Percentiles rank a stretch among this genome's conserved stretches.
These are phyloP conservation scores for Caerostris extrusa DNA, from an alignment of 1,140 invertebrate species.

Conservation along the genomic window DNA sequence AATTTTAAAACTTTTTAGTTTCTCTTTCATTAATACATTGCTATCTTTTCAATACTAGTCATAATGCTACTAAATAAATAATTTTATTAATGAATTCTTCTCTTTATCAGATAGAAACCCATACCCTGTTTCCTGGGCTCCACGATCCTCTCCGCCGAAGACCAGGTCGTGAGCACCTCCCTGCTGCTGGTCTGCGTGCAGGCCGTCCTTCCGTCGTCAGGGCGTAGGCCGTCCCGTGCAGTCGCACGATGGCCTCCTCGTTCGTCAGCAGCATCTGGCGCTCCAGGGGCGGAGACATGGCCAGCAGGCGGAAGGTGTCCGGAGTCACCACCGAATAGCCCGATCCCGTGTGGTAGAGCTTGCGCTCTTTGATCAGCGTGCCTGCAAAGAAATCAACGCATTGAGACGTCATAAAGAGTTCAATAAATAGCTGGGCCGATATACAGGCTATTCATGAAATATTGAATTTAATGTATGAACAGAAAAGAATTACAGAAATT, in stretches of 20 bases:
- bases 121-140: constrained; percentile 48
- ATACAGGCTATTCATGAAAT: background rate
- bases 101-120: too few relatives aligned
- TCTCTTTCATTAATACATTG: too few relatives aligned
- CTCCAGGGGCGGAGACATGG: constrained; percentile 76
- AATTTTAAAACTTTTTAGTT: too few relatives aligned
- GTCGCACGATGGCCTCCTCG: constrained; percentile 90
- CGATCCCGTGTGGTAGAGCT: constrained; percentile 80
- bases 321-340: constrained; percentile 79
- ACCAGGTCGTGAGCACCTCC: constrained; percentile 66
- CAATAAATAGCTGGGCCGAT: background rate
- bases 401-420: too few relatives aligned
- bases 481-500: background rate
- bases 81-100: too few relatives aligned
- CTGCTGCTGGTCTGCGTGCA: constrained; percentile 61
- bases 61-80: too few relatives aligned
- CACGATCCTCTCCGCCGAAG: constrained; percentile 71
- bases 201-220: constrained; percentile 23
- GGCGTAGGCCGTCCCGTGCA: constrained; percentile 85
- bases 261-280: constrained; percentile 88
- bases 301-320: constrained; percentile 77
- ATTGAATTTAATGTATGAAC: background rate
- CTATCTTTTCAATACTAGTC: too few relatives aligned
- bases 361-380: constrained; percentile 74
- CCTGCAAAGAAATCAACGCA: constrained; percentile 28